Evolutionary conservation across 2,113 vertebrate species (phyloP).

Genomic region (Platysternon megacephalum): DNA sequence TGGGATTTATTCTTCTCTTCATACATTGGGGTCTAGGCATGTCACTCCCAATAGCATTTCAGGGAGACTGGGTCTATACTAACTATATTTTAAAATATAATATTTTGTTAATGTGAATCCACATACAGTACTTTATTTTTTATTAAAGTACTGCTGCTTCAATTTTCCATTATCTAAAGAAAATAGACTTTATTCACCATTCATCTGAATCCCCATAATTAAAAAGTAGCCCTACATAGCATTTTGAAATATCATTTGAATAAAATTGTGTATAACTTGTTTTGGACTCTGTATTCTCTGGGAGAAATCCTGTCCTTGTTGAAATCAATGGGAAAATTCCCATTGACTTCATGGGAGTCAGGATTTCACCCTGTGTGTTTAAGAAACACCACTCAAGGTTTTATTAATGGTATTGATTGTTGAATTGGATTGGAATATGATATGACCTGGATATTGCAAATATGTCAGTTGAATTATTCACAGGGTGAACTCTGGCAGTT

Average conservation of each 20-base stretch:
- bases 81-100: background rate
- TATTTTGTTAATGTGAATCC: background rate
- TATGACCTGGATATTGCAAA: background rate
- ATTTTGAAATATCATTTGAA: background rate
- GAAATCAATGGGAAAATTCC: background rate
- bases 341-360: background rate
- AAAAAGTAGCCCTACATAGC: background rate
- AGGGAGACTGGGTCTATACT: background rate
- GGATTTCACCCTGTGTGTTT: background rate
- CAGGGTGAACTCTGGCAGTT: background rate
- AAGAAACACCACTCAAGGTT: background rate
- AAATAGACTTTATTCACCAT: background rate
- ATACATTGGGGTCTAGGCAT: no score
- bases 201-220: background rate
- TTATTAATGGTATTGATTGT: background rate
- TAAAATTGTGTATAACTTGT: background rate
- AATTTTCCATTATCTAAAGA: background rate
- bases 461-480: constrained; percentile 20
- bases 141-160: background rate
- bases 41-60: background rate
- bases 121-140: background rate
- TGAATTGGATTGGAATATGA: background rate
- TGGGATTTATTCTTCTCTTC: no score
- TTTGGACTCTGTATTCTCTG: background rate
- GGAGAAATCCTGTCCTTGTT: background rate